phyloP scores from a whole-genome alignment of 2,888 invertebrate species.

The Himalopsyche anomala region DNA sequence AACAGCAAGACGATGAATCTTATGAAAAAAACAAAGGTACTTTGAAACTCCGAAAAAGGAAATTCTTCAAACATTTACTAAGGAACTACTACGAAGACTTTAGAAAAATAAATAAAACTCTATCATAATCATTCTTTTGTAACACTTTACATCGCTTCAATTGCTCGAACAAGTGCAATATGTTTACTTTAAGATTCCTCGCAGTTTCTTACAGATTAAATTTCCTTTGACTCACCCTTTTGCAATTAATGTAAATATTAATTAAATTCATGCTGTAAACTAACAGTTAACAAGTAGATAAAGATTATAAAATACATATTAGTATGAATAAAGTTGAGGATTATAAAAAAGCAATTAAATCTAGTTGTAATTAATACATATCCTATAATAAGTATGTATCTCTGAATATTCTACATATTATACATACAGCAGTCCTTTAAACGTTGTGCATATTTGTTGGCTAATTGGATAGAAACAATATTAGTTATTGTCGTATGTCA shows the following conservation, averaged over 20 bases:
- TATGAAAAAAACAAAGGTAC: neutral
- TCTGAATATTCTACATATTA: no score
- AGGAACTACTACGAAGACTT: neutral
- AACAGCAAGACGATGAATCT: neutral
- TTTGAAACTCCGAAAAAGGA: neutral
- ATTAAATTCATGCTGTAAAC: slow-evolving; percentile 7
- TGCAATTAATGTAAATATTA: neutral
- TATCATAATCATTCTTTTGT: neutral
- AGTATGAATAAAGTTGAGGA: no score
- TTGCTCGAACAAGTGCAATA: neutral
- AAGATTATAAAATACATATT: no score
- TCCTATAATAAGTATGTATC: no score
- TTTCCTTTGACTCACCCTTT: neutral
- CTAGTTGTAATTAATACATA: no score
- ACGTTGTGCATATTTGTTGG: no score
- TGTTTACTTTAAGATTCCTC: neutral
- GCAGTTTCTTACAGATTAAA: neutral
- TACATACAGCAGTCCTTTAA: no score
- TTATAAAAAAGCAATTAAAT: no score
- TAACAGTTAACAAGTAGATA: neutral
- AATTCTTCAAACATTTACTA: neutral
- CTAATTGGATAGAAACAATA: no score
- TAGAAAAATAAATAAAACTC: neutral
- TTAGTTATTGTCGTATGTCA: no score
- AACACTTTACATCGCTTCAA: slow-evolving; percentile 27